Base-by-base conservation (phyloP, 2,113 vertebrate species). In the Prolemur simus region DNA sequence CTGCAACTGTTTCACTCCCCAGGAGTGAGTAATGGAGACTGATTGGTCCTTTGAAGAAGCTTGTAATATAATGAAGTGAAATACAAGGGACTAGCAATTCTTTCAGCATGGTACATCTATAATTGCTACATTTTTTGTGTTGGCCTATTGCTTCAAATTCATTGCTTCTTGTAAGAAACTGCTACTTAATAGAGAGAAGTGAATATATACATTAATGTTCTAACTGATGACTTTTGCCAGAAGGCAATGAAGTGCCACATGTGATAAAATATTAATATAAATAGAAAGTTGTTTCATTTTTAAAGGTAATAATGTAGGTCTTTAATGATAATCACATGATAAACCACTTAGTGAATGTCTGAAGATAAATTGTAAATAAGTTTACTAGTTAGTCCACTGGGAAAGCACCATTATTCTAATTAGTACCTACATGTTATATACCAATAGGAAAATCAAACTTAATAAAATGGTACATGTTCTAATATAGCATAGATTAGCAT, bases 131-230 rank as follows among this genome's bases (percentile, higher is more conserved):
- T 73, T 96, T 52, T 5, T 96, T 39, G 2, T 91, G 47, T 89
- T 89, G 80, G 27, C 66, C 25, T 95, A 29, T 95, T 96, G 21
- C 84, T 92, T 97, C 91, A 93, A 90, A 97, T 96, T n/a, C n/a
- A n/a, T n/a, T n/a, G n/a, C n/a, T n/a, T 91, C 49, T 95, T 95
- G 60, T 29, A 97, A 85, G 49, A 97, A 80, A 92, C 6, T 96
- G n/a, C 1, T 45, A 10, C 34, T 95, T 97, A 96, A 89, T 11
- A 77, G 23, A 78, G n/a, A 96, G 93, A 95, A 88, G 58, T 96
- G 98, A 95, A 92, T 34, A 52, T 25, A 60, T 32, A 15, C 15
- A 95, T 88, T 96, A 74, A 64, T 45, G 0, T 84, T 93, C 42
- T 94, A 77, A 21, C 1, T 63, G 71, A 63, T 81, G 47, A 3